Evolutionary conservation across 2,888 invertebrate species (phyloP).

Genomic region (Sesamia inferens): DNA sequence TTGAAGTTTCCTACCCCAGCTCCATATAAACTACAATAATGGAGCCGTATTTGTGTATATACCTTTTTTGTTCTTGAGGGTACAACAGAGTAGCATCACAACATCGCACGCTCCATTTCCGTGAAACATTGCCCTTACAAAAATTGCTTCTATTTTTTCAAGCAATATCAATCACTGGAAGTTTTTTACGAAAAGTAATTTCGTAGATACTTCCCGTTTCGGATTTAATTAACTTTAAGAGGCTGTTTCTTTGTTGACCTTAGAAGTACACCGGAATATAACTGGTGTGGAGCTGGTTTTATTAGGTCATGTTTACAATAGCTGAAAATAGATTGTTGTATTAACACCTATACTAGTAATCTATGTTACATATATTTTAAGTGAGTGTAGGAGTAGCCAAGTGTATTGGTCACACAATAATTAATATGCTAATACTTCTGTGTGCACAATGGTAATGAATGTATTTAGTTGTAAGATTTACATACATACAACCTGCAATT

Average conservation of each 20-base stretch:
- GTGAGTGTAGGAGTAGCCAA: not conserved
- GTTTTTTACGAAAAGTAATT: constrained; percentile 44
- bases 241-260: constrained; percentile 47
- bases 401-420: not conserved
- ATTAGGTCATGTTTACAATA: constrained; percentile 19
- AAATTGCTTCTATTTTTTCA: constrained; percentile 44
- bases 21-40: not conserved
- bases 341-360: not conserved
- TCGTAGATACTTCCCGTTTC: constrained; percentile 27
- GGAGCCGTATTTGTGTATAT: not conserved
- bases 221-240: constrained; percentile 52
- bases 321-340: constrained; percentile 11
- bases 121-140: constrained; percentile 44
- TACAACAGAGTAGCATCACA: constrained; percentile 38
- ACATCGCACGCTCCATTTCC: constrained; percentile 48
- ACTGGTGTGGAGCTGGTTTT: constrained; percentile 17
- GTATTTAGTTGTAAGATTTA: not conserved
- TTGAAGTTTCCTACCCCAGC: not conserved
- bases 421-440: not conserved
- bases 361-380: not conserved
- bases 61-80: not conserved
- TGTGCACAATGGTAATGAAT: not conserved
- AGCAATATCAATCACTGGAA: constrained; percentile 50
- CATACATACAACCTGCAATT: not conserved
- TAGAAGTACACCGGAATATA: constrained; percentile 28